These are phyloP conservation scores for Heterotilapia buettikoferi DNA, from an alignment of 2,113 vertebrate genomes.

Conservation along the genomic window DNA sequence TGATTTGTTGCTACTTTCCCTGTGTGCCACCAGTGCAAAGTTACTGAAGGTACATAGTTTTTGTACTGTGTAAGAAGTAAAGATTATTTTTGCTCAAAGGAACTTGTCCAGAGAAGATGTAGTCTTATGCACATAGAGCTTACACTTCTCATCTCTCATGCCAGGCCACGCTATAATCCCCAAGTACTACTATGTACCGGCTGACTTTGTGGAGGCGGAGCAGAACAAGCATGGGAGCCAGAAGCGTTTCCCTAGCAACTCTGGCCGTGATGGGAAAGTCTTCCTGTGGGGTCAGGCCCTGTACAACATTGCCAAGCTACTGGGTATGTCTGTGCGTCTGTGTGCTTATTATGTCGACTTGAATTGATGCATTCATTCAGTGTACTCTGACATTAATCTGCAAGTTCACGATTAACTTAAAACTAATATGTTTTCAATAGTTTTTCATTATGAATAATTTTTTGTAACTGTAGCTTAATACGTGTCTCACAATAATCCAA, in stretches of 20 bases:
- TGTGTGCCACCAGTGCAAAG: neutral
- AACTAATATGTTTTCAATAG: accelerated
- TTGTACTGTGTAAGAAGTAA: neutral
- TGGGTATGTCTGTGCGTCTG: conserved; percentile 76
- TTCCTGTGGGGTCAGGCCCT: conserved; percentile 96
- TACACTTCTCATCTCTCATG: neutral
- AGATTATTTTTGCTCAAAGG: neutral
- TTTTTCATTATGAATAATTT: neutral
- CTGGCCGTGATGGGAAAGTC: conserved; percentile 84
- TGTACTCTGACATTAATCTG: neutral
- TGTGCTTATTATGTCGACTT: neutral
- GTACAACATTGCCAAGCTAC: conserved; percentile 87
- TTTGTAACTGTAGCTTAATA: neutral
- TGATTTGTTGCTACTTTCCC: neutral
- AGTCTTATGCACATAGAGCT: neutral
- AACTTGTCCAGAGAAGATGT: neutral
- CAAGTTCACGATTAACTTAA: neutral
- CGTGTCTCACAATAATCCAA: neutral
- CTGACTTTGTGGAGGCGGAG: conserved; percentile 90
- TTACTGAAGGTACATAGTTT: neutral
- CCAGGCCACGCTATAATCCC: conserved; percentile 86
- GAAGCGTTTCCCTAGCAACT: conserved; percentile 92
- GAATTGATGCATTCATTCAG: neutral
- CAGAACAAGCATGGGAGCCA: conserved; percentile 89
- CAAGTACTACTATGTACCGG: conserved; percentile 93